Evolutionary conservation across 2,113 vertebrate species (phyloP), one percentile per base, ranked within the genome.

Genomic region (Psilopogon haemacephalus): DNA sequence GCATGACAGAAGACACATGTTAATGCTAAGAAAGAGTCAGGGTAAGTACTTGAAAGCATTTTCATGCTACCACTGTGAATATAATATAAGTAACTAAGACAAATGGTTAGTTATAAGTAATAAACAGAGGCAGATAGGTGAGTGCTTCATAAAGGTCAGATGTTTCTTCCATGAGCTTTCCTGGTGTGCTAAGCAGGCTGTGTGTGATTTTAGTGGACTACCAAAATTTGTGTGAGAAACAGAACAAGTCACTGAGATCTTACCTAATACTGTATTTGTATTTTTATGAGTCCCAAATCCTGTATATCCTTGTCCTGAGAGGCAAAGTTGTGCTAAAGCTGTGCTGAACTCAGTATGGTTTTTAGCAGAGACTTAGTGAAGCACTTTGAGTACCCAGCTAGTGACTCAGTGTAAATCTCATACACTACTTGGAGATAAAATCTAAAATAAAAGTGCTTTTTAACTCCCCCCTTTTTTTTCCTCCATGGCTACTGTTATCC

Each of bases 381-480:
- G 33, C 59, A 54, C 35, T 95, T 92, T 12, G 58, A 37, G 15
- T 27, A 69, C 9, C 62, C 86, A 91, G 42, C 18, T 69, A 46
- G 40, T 44, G 71, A 78, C 67, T 81, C 27, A 6, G 38, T 79
- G 68, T 89, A 74, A 83, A 85, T 80, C 75, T 52, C 59, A 28
- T 3, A 48, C 21, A 8, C 11, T 67, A 15, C 72, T 77, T 69
- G 75, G 38, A 94, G 82, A 70, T 40, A 91, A 6, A 27, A 67
- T 91, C 69, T 83, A 35, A 92, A 94, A 85, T 48, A 90, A 65
- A 95, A 93, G 37, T 72, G 23, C 11, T 2, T 62, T 72, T 86
- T 67, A n/a, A n/a, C n/a, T 67, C 48, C 10, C 9, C 20, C 62
- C 56, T 46, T 73, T 87, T 46, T 73, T 87, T 76, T 63, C 59